Base-by-base conservation (phyloP, 2,888 invertebrate species). In the Pilophorus perplexus region DNA sequence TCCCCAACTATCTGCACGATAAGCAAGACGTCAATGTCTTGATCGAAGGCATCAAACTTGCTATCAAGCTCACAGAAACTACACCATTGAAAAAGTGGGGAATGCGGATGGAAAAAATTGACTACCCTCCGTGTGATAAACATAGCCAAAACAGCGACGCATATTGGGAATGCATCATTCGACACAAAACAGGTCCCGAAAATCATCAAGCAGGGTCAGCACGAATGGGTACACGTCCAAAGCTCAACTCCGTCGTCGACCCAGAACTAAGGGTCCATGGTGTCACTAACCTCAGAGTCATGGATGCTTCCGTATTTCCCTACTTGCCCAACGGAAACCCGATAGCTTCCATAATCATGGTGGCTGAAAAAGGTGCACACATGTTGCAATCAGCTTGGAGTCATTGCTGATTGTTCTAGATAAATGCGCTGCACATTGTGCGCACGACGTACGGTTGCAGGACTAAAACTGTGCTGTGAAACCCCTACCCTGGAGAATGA, bases 1-100 rank as follows among this genome's bases (percentile, higher is more conserved):
- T 81, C 66, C 79, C 82, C 12, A 80, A 81, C 70, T 83, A 83
- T 72, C 74, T 83, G 64, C 71, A 75, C 18, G 76, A 78, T 14
- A 74, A 76, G 23, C 71, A 75, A 22, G 82, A 82, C 69, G 70
- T 75, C 1, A 59, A 73, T 12, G 72, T 73, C 12, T 60, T 76
- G 16, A 72, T 76, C 2, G 74, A 75, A 54, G 75, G 75, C 3
- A 68, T 74, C 8, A 71, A 72, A 52, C 73, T 77, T 5, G 64
- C 69, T 14, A 62, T 70, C 2, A 66, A 70, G 38, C 65, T 74
- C 48, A 71, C 71, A 4, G 48, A 67, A 44, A 73, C 74, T 6
- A 54, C 69, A 18, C 68, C 72, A 3, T 52, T 74, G 65, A 67
- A 70, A 38, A 68, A 70, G 33, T 71, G 72, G 71, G 71, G 71